Percentiles rank a stretch among this genome's conserved stretches.
Conservation (phyloP, 2,113 vertebrate species). For the Neoarius graeffei region DNA sequence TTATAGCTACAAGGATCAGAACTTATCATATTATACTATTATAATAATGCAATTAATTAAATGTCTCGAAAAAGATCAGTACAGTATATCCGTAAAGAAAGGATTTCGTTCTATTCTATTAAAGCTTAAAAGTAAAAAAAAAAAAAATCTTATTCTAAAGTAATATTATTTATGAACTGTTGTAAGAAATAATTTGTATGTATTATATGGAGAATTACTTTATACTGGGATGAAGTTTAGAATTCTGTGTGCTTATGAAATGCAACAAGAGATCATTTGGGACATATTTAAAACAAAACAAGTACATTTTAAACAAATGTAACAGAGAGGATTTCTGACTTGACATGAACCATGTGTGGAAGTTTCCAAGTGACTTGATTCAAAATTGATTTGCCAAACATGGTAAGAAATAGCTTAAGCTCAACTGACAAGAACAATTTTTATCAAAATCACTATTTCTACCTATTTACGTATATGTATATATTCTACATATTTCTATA, state of each 20-base stretch:
- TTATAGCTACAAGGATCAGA: not conserved
- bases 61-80: not conserved
- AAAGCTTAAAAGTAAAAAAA: not conserved
- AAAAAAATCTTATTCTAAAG: not conserved
- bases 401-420: not conserved
- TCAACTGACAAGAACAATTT: not conserved
- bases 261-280: not conserved
- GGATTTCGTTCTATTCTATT: not conserved
- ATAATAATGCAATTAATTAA: not conserved
- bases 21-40: not conserved
- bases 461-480: not conserved
- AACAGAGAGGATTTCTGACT: not conserved
- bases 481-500: conserved; percentile 1
- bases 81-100: not conserved
- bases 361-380: not conserved
- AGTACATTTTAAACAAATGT: not conserved
- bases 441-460: not conserved
- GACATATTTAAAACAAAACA: not conserved
- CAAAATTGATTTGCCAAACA: not conserved
- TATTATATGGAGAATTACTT: not conserved
- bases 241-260: not conserved
- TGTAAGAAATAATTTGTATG: not conserved
- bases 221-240: not conserved
- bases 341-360: not conserved
- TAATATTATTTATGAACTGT: not conserved